Conservation (phyloP, 2,888 invertebrate genomes). For the Isoperla grammatica region DNA sequence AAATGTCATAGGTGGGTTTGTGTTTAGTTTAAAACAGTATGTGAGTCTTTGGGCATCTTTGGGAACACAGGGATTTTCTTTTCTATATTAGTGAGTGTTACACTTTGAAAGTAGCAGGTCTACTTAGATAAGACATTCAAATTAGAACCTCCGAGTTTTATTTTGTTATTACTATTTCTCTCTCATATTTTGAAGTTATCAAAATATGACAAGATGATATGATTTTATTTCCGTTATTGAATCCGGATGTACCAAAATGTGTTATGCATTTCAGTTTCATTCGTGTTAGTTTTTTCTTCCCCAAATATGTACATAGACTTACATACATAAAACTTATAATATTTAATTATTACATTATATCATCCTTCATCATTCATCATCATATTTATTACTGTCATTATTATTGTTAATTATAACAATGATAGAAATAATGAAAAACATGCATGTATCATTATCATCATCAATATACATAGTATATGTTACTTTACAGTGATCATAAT, state of each 20-base stretch:
- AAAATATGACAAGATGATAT: slow-evolving; percentile 16
- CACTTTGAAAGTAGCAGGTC: not conserved
- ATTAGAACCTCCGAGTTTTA: not conserved
- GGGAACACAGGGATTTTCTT: not conserved
- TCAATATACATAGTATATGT: not conserved
- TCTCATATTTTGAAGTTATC: slow-evolving; percentile 26
- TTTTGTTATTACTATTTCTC: not conserved
- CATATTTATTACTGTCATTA: no score
- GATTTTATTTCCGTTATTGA: not conserved
- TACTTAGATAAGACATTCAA: not conserved
- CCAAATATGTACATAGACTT: not conserved
- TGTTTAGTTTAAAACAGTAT: slow-evolving; percentile 8
- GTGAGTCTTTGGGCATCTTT: not conserved
- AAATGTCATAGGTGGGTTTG: not conserved
- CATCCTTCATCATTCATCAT: no score
- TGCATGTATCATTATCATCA: not conserved
- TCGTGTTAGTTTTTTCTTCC: not conserved
- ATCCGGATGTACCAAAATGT: slow-evolving; percentile 4
- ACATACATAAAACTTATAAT: not conserved
- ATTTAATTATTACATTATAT: slow-evolving; percentile 4
- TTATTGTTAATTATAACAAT: no score
- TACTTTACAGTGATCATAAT: not conserved
- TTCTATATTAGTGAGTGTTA: not conserved
- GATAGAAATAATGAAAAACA: no score
- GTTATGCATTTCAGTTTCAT: not conserved